Base-by-base conservation (phyloP, 2,113 vertebrate genomes). In the Rhombomys opimus region DNA sequence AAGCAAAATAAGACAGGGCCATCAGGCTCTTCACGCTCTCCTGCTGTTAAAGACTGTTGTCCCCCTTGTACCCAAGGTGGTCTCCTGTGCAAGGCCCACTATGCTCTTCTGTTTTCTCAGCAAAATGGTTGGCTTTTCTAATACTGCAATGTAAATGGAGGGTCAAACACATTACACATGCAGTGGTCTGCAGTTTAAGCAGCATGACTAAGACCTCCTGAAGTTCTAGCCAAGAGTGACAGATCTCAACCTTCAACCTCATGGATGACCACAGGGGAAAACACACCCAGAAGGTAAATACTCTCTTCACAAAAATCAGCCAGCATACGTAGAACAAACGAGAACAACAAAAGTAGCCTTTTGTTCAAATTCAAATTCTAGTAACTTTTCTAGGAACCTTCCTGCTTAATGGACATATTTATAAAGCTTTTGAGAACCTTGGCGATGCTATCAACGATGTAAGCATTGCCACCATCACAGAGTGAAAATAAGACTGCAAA, bases 361-460 rank as follows among this genome's bases (percentile, higher is more conserved):
- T 46, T 46, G 46, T 46, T 68, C 41, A 25, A 94, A 89, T 46
- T 59, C 8, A 20, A 61, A 46, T 78, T 23, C 95, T 87, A 25
- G 10, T 72, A 72, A 92, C 52, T 15, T 54, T 87, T 91, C 82
- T 50, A 92, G 70, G 87, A 96, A 61, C 14, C 63, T 78, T 32
- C 89, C 14, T 89, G 35, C 15, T 72, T 87, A 11, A 32, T 87
- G 35, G 76, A 93, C 7, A 23, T 61, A 91, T 59, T 97, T 93
- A 95, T 63, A 93, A 96, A 88, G 32, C 7, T 87, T 95, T 30
- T 87, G 38, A 94, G 32, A 57, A 80, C 94, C 95, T 95, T 63
- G 80, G 27, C 90, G 81, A 78, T 35, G 87, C 73, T 57, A 80
- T 30, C 93, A 92, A 88, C 72, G 46, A 87, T 35, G 41, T 30